These are phyloP conservation scores for Phengaris alcon DNA, from an alignment of 2,888 invertebrate species.

Conservation along the genomic window DNA sequence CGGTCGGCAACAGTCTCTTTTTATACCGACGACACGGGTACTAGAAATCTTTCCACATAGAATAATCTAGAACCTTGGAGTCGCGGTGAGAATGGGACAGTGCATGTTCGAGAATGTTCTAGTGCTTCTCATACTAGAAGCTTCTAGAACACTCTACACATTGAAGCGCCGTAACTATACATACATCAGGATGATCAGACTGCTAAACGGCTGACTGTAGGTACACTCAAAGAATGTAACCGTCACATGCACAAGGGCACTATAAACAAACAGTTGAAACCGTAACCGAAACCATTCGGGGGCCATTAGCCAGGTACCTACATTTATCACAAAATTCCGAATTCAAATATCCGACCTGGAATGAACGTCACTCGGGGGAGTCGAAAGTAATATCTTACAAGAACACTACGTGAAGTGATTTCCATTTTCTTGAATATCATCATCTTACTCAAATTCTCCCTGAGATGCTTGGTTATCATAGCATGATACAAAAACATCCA, in stretches of 20 bases:
- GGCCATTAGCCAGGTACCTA: background rate
- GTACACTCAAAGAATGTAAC: background rate
- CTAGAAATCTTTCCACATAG: too few relatives aligned
- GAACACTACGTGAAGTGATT: slow-evolving; percentile 15
- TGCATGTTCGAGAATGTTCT: too few relatives aligned
- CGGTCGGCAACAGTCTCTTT: too few relatives aligned
- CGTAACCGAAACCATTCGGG: background rate
- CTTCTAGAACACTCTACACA: too few relatives aligned
- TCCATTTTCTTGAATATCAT: slow-evolving; percentile 18
- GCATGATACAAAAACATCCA: background rate
- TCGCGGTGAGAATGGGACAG: too few relatives aligned
- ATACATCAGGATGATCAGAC: too few relatives aligned
- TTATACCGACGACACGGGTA: too few relatives aligned
- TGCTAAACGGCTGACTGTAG: too few relatives aligned
- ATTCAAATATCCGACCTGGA: slow-evolving; percentile 14
- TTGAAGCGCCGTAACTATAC: too few relatives aligned
- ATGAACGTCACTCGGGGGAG: slow-evolving; percentile 12
- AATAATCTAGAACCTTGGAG: too few relatives aligned
- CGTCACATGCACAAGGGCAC: background rate
- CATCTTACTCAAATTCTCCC: background rate
- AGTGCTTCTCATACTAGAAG: too few relatives aligned
- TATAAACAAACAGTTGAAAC: background rate
- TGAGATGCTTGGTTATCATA: background rate
- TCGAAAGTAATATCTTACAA: slow-evolving; percentile 21
- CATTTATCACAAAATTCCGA: slow-evolving; percentile 15